phyloP scores from a whole-genome alignment of 2,797 vertebrate genomes.

The Intellagama lesueurii region DNA sequence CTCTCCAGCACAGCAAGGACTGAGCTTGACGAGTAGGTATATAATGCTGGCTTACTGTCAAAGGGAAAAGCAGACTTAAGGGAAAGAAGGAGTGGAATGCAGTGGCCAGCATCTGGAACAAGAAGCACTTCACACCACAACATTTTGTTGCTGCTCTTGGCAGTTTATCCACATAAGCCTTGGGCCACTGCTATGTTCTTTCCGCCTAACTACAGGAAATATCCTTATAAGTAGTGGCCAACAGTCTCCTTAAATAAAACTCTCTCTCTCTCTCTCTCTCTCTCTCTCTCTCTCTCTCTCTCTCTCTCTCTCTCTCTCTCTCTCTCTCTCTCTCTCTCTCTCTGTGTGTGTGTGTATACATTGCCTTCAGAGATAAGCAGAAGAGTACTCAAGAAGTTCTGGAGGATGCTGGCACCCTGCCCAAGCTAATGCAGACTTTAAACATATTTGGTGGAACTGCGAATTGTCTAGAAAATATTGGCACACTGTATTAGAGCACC shows the following conservation, averaged over 20 bases:
- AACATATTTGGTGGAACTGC: constrained; percentile 8
- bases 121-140: neutral
- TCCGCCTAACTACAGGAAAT: neutral
- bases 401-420: neutral
- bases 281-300: no score
- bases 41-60: no score
- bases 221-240: neutral
- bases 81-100: no score
- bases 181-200: neutral
- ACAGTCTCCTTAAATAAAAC: neutral
- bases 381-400: neutral
- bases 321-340: no score
- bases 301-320: no score
- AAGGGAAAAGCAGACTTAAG: no score
- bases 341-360: no score
- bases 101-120: no score
- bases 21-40: no score
- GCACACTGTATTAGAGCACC: neutral
- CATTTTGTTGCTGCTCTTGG: neutral
- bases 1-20: no score
- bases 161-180: no score
- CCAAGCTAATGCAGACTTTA: neutral
- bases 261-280: no score
- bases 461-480: neutral
- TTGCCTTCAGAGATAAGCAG: neutral